Evolutionary conservation across 2,888 invertebrate genomes (phyloP).

Genomic region (Vesta saturnalis): DNA sequence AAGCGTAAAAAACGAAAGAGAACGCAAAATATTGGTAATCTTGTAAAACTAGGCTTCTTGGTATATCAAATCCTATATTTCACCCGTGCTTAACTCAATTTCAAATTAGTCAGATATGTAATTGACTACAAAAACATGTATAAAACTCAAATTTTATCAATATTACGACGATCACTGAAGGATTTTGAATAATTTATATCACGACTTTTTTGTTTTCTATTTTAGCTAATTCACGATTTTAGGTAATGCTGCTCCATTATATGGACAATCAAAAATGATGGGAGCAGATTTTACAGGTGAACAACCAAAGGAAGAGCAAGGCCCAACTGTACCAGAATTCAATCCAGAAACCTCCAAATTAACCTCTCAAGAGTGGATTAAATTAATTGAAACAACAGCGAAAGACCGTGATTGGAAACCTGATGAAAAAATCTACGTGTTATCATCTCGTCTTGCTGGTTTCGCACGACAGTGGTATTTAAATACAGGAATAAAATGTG

Average conservation of each 20-base stretch:
- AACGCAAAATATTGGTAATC: too few relatives aligned
- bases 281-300: neutral
- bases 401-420: slow-evolving; percentile 41
- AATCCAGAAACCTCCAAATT: slow-evolving; percentile 43
- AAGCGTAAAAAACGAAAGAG: too few relatives aligned
- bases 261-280: neutral
- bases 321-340: slow-evolving; percentile 44
- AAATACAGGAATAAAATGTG: slow-evolving; percentile 38
- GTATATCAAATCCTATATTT: too few relatives aligned
- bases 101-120: too few relatives aligned
- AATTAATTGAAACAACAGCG: slow-evolving; percentile 42
- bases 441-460: slow-evolving; percentile 46
- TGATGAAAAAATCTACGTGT: slow-evolving; percentile 45
- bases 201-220: too few relatives aligned
- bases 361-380: slow-evolving; percentile 42
- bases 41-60: too few relatives aligned
- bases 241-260: neutral
- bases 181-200: too few relatives aligned
- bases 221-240: too few relatives aligned
- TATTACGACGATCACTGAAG: too few relatives aligned
- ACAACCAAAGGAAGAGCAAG: neutral
- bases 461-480: slow-evolving; percentile 47
- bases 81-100: too few relatives aligned
- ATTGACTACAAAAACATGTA: too few relatives aligned
- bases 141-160: too few relatives aligned